A percentile compares a stretch with the other conserved stretches of the same genome.
These are phyloP conservation scores for Hoplias malabaricus DNA, from an alignment of 2,113 vertebrate species.

Conservation along the genomic window DNA sequence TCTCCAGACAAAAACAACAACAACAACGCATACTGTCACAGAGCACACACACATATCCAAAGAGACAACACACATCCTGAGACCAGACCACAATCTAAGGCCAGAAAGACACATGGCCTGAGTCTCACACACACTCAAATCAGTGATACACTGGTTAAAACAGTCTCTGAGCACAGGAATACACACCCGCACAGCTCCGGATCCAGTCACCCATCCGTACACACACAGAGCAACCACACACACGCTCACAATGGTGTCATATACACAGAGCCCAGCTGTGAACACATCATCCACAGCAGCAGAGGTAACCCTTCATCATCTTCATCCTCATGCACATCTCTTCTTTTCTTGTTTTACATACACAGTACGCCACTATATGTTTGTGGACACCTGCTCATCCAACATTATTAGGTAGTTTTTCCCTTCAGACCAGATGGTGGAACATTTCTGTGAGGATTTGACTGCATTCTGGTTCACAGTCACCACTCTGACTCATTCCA, in stretches of 20 bases:
- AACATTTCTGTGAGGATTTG: too few relatives aligned
- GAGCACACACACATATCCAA: neutral
- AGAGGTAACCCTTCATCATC: neutral
- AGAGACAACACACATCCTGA: neutral
- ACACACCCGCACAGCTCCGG: neutral
- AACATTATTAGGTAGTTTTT: too few relatives aligned
- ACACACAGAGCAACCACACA: neutral
- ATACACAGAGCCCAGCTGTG: neutral
- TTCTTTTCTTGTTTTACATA: neutral
- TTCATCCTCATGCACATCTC: neutral
- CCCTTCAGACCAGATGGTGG: too few relatives aligned
- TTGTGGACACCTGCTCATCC: too few relatives aligned
- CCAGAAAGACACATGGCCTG: neutral
- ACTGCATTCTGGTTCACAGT: too few relatives aligned
- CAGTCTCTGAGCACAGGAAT: neutral
- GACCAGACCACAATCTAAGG: too few relatives aligned
- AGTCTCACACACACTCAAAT: neutral
- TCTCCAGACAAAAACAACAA: neutral
- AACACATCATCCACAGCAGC: neutral
- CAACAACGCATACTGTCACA: neutral
- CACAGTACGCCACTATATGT: too few relatives aligned
- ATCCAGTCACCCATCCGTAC: neutral
- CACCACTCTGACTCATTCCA: too few relatives aligned
- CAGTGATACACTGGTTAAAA: neutral
- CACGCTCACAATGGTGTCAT: neutral